phyloP scores from a whole-genome alignment of 2,888 invertebrate genomes.

The Glyphotaelius pellucidus region DNA sequence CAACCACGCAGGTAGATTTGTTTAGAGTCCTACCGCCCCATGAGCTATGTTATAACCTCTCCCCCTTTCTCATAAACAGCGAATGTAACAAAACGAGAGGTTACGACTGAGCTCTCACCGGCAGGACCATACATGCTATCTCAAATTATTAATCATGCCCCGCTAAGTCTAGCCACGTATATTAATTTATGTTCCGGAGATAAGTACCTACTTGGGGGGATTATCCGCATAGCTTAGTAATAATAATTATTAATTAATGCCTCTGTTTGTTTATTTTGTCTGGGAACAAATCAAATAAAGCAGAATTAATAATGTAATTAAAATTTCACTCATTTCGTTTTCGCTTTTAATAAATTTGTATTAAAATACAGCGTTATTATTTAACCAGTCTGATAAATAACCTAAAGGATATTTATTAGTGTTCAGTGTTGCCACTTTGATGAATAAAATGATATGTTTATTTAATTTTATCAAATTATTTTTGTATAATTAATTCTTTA shows the following conservation, averaged over 20 bases:
- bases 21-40: neutral
- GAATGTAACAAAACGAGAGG: neutral
- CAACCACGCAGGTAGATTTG: neutral
- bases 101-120: neutral
- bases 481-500: too few species aligned
- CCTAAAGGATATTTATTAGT: neutral
- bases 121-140: neutral
- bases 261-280: neutral
- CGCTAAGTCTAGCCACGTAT: conserved; percentile 26
- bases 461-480: too few species aligned
- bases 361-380: neutral
- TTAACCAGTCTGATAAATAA: neutral
- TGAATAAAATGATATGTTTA: too few species aligned
- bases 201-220: neutral
- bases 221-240: neutral
- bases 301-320: neutral
- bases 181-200: conserved; percentile 23
- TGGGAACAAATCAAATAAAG: neutral
- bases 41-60: neutral
- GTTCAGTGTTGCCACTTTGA: neutral
- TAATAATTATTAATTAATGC: neutral
- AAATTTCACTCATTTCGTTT: neutral
- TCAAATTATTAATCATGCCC: conserved; percentile 17
- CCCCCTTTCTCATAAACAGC: neutral
- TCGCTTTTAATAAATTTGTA: neutral